A percentile compares a stretch with the other conserved stretches of the same genome.
Conservation (phyloP, 2,113 vertebrate species). For the Propithecus coquereli region DNA sequence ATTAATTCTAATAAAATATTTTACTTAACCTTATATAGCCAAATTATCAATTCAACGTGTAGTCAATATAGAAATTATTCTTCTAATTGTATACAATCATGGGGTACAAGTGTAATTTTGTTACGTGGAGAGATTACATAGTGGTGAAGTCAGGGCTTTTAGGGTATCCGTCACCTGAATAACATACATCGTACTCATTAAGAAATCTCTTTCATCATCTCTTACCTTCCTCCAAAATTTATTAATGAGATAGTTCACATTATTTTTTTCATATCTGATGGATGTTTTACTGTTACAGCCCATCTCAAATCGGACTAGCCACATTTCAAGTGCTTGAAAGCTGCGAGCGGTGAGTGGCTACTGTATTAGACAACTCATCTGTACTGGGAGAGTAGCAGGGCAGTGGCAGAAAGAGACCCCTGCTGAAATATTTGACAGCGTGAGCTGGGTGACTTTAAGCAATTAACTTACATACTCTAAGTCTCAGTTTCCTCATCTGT, state of each 20-base stretch:
- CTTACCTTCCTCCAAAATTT: no score
- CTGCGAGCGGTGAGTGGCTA: rapidly evolving
- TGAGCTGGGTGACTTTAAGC: neutral
- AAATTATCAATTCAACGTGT: neutral
- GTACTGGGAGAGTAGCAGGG: rapidly evolving
- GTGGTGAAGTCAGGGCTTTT: no score
- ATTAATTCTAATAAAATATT: neutral
- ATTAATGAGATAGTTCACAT: neutral
- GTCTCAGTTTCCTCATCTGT: neutral
- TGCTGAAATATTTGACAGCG: neutral
- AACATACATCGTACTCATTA: no score
- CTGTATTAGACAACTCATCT: neutral
- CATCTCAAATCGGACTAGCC: neutral
- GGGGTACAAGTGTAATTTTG: no score
- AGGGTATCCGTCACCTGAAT: no score
- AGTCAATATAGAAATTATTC: neutral
- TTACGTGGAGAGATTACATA: no score
- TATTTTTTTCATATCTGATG: neutral
- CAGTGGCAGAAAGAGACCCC: neutral
- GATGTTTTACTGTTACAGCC: neutral
- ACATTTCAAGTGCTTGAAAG: neutral
- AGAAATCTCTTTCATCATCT: no score
- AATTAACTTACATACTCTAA: neutral
- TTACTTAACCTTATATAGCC: neutral
- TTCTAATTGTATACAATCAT: no score